Evolutionary conservation across 2,113 vertebrate species (phyloP).

Genomic region (Scophthalmus maximus): DNA sequence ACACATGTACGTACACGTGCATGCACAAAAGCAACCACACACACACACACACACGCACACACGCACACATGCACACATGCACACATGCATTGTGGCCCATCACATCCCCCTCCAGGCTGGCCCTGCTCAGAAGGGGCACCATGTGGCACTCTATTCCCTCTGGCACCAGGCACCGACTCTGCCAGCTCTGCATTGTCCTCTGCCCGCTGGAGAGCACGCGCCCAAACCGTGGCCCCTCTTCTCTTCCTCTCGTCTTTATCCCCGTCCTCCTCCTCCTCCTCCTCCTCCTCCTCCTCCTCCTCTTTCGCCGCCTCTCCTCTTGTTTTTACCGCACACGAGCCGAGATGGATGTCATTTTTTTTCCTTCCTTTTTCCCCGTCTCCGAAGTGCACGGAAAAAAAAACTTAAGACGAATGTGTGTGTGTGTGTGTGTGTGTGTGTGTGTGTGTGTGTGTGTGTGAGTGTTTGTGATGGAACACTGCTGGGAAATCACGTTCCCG

Average conservation of each 20-base stretch:
- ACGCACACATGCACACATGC: constrained; percentile 41
- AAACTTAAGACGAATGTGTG: constrained; percentile 72
- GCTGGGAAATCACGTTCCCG: constrained; percentile 61
- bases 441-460: no score
- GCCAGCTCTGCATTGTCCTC: constrained; percentile 83
- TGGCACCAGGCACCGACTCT: constrained; percentile 78
- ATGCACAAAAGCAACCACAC: constrained; percentile 36
- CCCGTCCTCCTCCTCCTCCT: not conserved
- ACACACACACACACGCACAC: constrained; percentile 3
- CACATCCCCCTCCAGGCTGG: constrained; percentile 75
- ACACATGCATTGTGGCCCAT: constrained; percentile 54
- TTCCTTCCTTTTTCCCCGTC: constrained; percentile 58
- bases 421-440: no score
- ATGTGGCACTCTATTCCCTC: constrained; percentile 84
- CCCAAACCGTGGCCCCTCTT: constrained; percentile 55
- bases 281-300: constrained; percentile 14
- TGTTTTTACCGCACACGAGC: constrained; percentile 63
- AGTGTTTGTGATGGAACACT: constrained; percentile 60
- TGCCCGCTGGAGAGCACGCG: constrained; percentile 77
- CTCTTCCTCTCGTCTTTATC: constrained; percentile 36
- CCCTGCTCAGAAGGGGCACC: constrained; percentile 84
- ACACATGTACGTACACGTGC: constrained; percentile 37
- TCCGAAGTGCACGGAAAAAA: constrained; percentile 60
- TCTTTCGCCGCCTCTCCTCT: constrained; percentile 34
- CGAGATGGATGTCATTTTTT: constrained; percentile 71